Conservation (phyloP, 2,113 vertebrate genomes). For the Oryzias javanicus region DNA sequence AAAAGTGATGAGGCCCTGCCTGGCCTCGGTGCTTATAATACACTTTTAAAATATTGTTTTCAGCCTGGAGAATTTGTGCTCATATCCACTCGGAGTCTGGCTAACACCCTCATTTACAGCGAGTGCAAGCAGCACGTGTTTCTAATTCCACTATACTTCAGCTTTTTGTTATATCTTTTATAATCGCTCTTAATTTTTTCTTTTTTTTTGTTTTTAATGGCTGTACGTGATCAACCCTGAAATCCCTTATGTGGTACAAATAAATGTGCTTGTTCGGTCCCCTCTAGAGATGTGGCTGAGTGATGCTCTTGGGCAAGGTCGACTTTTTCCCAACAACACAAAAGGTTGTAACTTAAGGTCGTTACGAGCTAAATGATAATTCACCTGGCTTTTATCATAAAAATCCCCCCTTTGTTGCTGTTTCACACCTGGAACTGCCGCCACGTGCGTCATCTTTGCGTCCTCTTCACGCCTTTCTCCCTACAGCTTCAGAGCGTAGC, state of each 20-base stretch:
- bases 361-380: conserved; percentile 14
- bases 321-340: conserved; percentile 36
- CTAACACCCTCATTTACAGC: conserved; percentile 20
- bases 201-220: conserved; percentile 8
- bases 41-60: conserved; percentile 38
- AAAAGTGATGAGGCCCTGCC: conserved; percentile 45
- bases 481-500: no score
- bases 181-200: not conserved
- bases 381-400: conserved; percentile 9
- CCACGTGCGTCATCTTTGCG: no score
- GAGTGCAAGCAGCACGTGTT: not conserved
- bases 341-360: conserved; percentile 32
- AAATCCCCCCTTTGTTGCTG: not conserved
- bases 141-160: conserved; percentile 3
- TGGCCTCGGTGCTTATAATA: conserved; percentile 30
- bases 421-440: not conserved
- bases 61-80: conserved; percentile 6
- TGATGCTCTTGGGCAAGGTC: conserved; percentile 52
- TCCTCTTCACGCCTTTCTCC: no score
- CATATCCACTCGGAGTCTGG: conserved; percentile 15
- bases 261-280: conserved; percentile 48
- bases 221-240: conserved; percentile 33
- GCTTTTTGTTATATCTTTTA: not conserved
- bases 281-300: conserved; percentile 8
- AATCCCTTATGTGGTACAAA: conserved; percentile 15